Evolutionary conservation across 2,113 vertebrate species (phyloP), one percentile per base, ranked within the genome.

Genomic region (Haemorhous mexicanus): DNA sequence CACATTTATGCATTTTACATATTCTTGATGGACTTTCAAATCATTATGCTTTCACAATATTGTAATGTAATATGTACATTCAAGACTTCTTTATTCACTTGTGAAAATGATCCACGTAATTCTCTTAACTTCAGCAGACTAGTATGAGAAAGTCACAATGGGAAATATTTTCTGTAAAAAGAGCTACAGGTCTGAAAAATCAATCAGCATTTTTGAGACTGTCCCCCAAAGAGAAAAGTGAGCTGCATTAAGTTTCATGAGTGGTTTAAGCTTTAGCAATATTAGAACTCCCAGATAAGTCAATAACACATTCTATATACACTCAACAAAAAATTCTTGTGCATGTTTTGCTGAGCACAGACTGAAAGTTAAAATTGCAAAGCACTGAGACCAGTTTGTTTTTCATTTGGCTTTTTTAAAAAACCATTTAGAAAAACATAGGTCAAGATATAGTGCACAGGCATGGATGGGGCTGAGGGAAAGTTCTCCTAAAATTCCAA

Each of bases 221-320:
- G 52, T 74, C 53, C 67, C 63, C 76, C 84, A 69, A 69, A 58
- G 9, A 79, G 56, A 64, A 67, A 84, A 82, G 73, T 74, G 39
- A 96, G 61, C 66, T 73, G 62, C 5, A 1, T 77, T 58, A 95
- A 43, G 66, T 79, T 92, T 80, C 49, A 68, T 46, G 78, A 89
- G 84, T 81, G 47, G 87, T 90, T 96, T 95, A 96, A 96, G 55
- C 75, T 95, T 94, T 84, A 95, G 92, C 91, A 93, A 92, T 93
- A 95, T 64, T 10, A 95, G 59, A 95, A 89, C 72, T 95, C 96
- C 92, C 90, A 94, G 78, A 14, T 66, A 90, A 94, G 74, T 86
- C 96, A 66, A 79, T 68, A 83, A 91, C 92, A 64, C 67, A 93
- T 69, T 92, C 89, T 89, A 62, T 87, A 90, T 61, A 84, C 26